Evolutionary conservation across 2,113 vertebrate genomes (phyloP).

Genomic region (Castor canadensis): DNA sequence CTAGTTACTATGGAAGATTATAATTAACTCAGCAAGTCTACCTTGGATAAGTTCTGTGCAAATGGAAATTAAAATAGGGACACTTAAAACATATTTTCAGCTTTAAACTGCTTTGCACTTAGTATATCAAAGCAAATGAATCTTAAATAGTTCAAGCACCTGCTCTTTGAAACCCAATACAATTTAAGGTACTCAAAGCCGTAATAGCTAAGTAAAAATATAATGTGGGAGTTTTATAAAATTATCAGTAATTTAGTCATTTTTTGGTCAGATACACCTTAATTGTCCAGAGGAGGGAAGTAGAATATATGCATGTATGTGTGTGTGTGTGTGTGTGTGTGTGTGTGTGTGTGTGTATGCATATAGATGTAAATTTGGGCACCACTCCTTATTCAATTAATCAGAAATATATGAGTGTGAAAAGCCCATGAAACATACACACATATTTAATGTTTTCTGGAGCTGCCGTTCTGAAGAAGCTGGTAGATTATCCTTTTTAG

Average conservation of each 20-base stretch:
- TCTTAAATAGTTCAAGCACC: slow-evolving; percentile 4
- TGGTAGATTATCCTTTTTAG: background rate
- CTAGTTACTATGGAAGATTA: background rate
- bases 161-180: slow-evolving; percentile 25
- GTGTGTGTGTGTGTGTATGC: background rate
- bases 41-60: slow-evolving; percentile 13
- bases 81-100: background rate
- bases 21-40: slow-evolving; percentile 19
- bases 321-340: background rate
- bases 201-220: background rate
- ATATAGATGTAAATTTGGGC: background rate
- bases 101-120: slow-evolving; percentile 51
- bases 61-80: slow-evolving; percentile 51
- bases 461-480: background rate
- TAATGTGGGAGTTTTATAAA: background rate
- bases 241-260: background rate
- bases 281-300: background rate
- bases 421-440: background rate
- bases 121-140: background rate
- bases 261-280: background rate
- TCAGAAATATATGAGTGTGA: background rate
- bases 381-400: background rate
- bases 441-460: background rate
- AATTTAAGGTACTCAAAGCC: background rate
- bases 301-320: background rate